A percentile compares a stretch with the other conserved stretches of the same genome.
These are phyloP conservation scores for Petrocephalus schoutedeni DNA, from an alignment of 2,797 vertebrate species.

Conservation along the genomic window DNA sequence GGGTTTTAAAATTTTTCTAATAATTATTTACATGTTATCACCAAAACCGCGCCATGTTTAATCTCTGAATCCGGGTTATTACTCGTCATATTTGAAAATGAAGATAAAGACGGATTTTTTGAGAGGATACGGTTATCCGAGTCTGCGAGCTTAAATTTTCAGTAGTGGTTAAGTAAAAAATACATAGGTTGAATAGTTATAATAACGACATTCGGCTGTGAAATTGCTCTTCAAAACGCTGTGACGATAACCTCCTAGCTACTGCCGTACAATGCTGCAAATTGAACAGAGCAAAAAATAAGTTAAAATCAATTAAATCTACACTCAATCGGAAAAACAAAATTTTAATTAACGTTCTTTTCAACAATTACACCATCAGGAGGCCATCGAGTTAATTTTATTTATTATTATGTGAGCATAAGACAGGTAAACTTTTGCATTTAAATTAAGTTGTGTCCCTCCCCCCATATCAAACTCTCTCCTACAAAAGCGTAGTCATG, in stretches of 20 bases:
- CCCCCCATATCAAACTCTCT: background rate
- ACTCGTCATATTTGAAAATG: background rate
- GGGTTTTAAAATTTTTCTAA: background rate
- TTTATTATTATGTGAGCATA: background rate
- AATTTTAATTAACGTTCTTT: background rate
- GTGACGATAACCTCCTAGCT: background rate
- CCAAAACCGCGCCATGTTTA: background rate
- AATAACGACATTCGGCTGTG: background rate
- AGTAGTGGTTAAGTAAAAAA: background rate
- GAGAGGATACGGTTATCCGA: background rate
- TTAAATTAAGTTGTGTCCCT: background rate
- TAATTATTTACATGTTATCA: background rate
- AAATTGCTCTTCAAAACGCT: background rate
- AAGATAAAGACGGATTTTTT: background rate
- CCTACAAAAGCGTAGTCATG: background rate
- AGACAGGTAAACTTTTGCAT: background rate
- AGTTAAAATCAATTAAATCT: background rate
- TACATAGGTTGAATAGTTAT: background rate
- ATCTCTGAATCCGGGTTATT: background rate
- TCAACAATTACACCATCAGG: background rate
- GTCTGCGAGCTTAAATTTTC: background rate
- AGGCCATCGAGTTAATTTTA: background rate
- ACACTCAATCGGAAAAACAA: background rate
- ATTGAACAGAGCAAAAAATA: background rate
- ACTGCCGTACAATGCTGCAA: background rate